Conservation (phyloP, 2,113 vertebrate species). For the Regulus satrapa region DNA sequence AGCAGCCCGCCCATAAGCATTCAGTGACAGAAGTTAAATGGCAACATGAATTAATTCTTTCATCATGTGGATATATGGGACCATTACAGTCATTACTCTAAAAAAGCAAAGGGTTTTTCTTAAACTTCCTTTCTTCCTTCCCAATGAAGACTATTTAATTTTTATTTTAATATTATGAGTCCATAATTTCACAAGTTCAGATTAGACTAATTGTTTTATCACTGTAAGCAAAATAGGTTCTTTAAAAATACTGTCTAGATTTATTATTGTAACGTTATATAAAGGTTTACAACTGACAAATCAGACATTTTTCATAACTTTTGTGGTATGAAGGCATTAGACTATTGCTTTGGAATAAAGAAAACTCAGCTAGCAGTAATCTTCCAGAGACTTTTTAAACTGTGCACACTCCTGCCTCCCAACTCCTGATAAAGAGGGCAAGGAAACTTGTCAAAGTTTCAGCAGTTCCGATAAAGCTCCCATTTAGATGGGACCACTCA, state of each 20-base stretch:
- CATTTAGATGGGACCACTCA: neutral
- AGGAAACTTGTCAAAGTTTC: neutral
- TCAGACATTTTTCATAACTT: neutral
- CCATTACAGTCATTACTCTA: neutral
- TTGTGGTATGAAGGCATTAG: neutral
- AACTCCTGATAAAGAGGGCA: neutral
- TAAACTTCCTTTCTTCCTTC: neutral
- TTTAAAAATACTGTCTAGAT: neutral
- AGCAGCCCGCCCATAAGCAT: constrained; percentile 1
- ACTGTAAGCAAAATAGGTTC: neutral
- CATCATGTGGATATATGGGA: neutral
- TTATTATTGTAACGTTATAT: neutral
- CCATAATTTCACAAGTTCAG: neutral
- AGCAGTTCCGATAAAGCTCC: neutral
- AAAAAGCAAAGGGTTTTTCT: neutral
- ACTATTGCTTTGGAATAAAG: neutral
- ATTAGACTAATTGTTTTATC: neutral
- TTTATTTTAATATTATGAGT: neutral
- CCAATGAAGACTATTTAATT: neutral
- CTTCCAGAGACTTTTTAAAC: neutral
- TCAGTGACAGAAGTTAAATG: constrained; percentile 29
- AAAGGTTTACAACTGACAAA: neutral
- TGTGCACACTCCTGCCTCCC: neutral
- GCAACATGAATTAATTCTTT: constrained; percentile 34
- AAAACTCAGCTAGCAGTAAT: neutral